Evolutionary conservation across 2,797 vertebrate genomes (phyloP), one percentile per base, ranked within the genome.

Genomic region (Ibycter americanus): DNA sequence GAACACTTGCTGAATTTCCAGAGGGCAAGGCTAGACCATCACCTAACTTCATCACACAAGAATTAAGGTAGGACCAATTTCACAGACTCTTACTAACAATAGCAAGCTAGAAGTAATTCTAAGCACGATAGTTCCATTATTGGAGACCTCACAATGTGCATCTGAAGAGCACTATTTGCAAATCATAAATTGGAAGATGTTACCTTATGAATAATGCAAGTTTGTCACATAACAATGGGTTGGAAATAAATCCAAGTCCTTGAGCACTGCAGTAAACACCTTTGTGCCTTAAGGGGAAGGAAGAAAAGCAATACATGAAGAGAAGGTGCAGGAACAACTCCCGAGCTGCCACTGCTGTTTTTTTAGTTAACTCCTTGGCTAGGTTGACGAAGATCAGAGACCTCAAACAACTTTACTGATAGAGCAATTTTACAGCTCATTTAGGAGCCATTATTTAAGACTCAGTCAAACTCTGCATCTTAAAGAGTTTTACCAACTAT

Each of bases 191-290:
- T 31, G 31, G 79, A 92, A 67, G 42, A 67, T 34, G 34, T 20
- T 83, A 66, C 61, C 31, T 70, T 84, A 85, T 81, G 66, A 96
- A 89, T 91, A 94, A 93, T 58, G 47, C 83, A 88, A 49, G 52
- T 54, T 58, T 88, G 58, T 12, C 36, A 31, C 40, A 47, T 46
- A 85, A 49, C 9, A 18, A 44, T 36, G 36, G 54, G n/a, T n/a
- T 38, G 20, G 62, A 86, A 92, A 90, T 67, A 73, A 96, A 91
- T 34, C n/a, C 52, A 72, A 79, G 68, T 56, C 79, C 79, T 90
- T 56, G 34, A 89, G 88, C 36, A 16, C 67, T 74, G 55, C 54
- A 58, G 59, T 25, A 20, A 89, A 92, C 49, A 13, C 31, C 65
- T 85, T 4, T 49, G 36, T 84, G 66, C 23, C 83, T 90, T 29